Base-by-base conservation (phyloP, 2,888 invertebrate species). In the Drosophila siamana region DNA sequence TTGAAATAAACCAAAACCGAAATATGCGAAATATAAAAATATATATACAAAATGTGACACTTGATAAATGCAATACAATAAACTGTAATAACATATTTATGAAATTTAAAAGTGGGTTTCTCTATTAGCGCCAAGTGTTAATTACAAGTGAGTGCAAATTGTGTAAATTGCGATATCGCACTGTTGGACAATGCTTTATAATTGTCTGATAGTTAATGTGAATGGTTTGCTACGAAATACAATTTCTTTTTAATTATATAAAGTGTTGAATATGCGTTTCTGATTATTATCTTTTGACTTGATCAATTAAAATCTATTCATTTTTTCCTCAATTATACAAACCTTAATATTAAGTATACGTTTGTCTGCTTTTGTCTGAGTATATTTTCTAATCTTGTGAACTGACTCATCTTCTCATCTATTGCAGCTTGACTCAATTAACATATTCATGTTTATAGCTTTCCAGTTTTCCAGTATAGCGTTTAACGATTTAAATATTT, bases 21-120 rank as follows among this genome's bases (percentile, higher is more conserved):
- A 44, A 33, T 15, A 33, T 5, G 1, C 22, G 30, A 30, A 56
- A 46, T 24, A 44, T 46, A n/a, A n/a, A n/a, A n/a, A n/a, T n/a
- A n/a, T n/a, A n/a, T n/a, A n/a, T 26, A 16, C 8, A n/a, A 4
- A 38, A 46, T 36, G 9, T 26, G 36, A 47, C 24, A 30, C 26
- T 16, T 47, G 4, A 38, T 13, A 38, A 19, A 57, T 26, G 36
- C 15, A 57, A 47, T 9, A 33, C 28, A 55, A 44, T 47, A 51
- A 67, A 67, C 22, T 66, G 19, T 30, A 47, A 51, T 13, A 57
- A 3, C 26, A 51, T 4, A 51, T 57, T 57, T 57, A 57, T 57
- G 38, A 38, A 15, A 56, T 24, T n/a, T 15, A 2, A 46, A 56
- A 46, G 0, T 1, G 13, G 11, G 41, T 15, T 19, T 54, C 8